Conservation (phyloP, 2,888 invertebrate genomes). For the Epiperipatus broadwayi region DNA sequence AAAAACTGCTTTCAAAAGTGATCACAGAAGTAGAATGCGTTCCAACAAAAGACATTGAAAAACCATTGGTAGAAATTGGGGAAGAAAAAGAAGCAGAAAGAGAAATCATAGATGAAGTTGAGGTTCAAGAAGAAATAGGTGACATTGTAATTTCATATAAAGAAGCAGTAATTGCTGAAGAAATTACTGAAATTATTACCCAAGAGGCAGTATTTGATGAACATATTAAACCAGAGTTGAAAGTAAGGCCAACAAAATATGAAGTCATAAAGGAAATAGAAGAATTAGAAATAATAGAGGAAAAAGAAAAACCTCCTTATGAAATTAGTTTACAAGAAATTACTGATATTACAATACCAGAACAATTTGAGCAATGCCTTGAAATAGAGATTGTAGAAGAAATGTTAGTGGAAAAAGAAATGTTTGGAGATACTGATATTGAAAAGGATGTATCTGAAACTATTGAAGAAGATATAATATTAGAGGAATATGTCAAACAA, state of each 20-base stretch:
- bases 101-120: constrained; percentile 17
- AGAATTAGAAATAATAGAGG: constrained; percentile 14
- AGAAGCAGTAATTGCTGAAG: constrained; percentile 6
- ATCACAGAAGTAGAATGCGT: not conserved
- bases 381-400: too few species aligned
- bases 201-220: constrained; percentile 19
- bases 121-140: too few species aligned
- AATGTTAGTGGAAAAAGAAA: too few species aligned
- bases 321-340: constrained; percentile 14
- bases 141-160: not conserved
- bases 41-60: not conserved
- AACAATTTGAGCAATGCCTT: too few species aligned
- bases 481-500: constrained; percentile 1
- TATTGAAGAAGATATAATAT: constrained; percentile 6
- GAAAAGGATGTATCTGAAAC: constrained; percentile 8
- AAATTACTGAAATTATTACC: not conserved
- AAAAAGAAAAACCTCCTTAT: constrained; percentile 13
- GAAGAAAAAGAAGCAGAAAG: constrained; percentile 13
- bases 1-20: not conserved
- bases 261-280: constrained; percentile 17
- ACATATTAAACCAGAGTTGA: constrained; percentile 24
- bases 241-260: constrained; percentile 25
- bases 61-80: not conserved
- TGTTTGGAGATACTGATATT: too few species aligned
- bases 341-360: too few species aligned